Evolutionary conservation across 2,888 invertebrate genomes (phyloP).

Genomic region (Pachydiplax longipennis): DNA sequence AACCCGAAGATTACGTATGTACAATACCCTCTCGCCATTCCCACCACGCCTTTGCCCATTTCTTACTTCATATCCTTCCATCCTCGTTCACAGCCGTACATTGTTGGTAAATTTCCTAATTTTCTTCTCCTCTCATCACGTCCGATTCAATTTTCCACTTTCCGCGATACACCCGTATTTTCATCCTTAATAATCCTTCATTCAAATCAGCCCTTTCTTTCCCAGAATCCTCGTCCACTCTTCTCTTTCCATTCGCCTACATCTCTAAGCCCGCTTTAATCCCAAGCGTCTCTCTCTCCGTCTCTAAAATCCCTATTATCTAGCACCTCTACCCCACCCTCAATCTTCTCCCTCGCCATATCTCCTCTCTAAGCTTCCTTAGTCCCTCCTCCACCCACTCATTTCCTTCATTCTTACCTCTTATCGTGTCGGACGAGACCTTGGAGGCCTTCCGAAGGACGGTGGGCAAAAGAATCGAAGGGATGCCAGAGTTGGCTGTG

Average conservation of each 20-base stretch:
- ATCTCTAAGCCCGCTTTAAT: no score
- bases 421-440: neutral
- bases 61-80: neutral
- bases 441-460: neutral
- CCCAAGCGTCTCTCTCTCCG: no score
- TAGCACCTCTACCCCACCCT: no score
- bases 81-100: neutral
- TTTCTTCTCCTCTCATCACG: no score
- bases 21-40: neutral
- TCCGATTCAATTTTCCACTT: no score
- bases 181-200: no score
- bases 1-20: no score
- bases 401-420: neutral
- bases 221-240: neutral
- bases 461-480: slow-evolving; percentile 8
- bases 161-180: no score
- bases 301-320: no score
- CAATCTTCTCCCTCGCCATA: no score
- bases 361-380: neutral
- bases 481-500: neutral
- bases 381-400: neutral
- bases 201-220: neutral
- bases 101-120: no score
- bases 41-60: neutral
- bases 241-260: no score